Percentiles rank a stretch among this genome's conserved stretches.
phyloP scores from a whole-genome alignment of 2,888 invertebrate genomes.

The Tipula lateralis region DNA sequence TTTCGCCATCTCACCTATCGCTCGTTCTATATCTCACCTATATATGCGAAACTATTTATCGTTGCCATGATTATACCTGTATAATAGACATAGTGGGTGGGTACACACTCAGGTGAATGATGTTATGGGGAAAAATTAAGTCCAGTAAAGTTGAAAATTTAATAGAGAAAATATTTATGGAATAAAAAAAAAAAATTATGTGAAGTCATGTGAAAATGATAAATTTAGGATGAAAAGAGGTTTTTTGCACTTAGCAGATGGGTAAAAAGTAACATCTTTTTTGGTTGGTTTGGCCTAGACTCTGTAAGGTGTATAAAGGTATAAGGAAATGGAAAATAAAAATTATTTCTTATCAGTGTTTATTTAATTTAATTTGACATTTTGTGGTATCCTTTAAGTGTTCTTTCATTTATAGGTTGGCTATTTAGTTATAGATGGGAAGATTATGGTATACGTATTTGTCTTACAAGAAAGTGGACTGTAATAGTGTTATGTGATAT shows the following conservation, averaged over 20 bases:
- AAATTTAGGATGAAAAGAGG: background rate
- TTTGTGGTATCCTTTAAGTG: background rate
- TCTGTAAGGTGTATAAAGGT: background rate
- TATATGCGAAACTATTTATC: background rate
- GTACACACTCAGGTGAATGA: background rate
- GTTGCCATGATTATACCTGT: background rate
- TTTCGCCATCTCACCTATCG: background rate
- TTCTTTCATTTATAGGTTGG: too few relatives aligned
- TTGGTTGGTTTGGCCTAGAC: background rate
- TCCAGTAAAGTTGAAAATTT: background rate
- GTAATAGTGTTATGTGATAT: too few relatives aligned
- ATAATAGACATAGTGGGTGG: background rate
- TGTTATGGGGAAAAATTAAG: background rate
- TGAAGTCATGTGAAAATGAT: conserved; percentile 19
- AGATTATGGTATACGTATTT: too few relatives aligned
- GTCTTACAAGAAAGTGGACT: too few relatives aligned
- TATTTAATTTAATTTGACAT: background rate
- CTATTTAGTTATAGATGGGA: too few relatives aligned
- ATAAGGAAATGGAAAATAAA: background rate
- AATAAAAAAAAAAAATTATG: background rate
- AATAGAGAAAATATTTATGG: background rate
- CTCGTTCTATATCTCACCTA: background rate
- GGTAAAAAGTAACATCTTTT: background rate
- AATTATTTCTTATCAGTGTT: background rate
- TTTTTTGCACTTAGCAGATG: background rate